Evolutionary conservation across 2,888 invertebrate species (phyloP).

Genomic region (Stenodema calcarata): DNA sequence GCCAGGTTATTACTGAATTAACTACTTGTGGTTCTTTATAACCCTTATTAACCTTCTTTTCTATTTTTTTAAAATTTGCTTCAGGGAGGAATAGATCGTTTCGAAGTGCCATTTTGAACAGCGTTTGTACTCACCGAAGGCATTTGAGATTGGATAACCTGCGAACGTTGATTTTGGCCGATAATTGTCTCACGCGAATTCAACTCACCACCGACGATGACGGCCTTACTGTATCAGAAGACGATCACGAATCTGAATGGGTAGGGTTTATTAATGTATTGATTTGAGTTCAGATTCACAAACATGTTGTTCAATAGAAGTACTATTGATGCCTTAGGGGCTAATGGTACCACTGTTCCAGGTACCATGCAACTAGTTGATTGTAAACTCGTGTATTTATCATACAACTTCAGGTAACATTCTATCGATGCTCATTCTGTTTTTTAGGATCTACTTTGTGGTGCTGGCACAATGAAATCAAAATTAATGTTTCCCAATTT

Average conservation of each 20-base stretch:
- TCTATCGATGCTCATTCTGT: not conserved
- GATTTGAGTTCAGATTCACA: too few species aligned
- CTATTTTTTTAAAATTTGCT: too few species aligned
- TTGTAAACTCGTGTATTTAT: too few species aligned
- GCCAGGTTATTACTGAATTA: too few species aligned
- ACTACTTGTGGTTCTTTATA: too few species aligned
- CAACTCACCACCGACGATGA: conserved; percentile 83
- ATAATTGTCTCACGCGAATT: conserved; percentile 82
- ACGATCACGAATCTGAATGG: conserved; percentile 68
- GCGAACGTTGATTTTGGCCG: conserved; percentile 82
- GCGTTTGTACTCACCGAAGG: conserved; percentile 84
- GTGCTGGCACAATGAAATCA: conserved; percentile 66
- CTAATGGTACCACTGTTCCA: too few species aligned
- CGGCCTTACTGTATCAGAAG: conserved; percentile 62
- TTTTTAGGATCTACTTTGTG: conserved; percentile 56
- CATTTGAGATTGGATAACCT: conserved; percentile 83
- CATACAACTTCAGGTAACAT: too few species aligned
- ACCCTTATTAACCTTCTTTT: too few species aligned
- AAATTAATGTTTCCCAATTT: conserved; percentile 89
- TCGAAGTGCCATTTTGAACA: conserved; percentile 75
- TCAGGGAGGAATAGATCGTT: conserved; percentile 66
- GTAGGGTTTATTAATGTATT: conserved; percentile 60
- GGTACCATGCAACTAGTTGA: too few species aligned
- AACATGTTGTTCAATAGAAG: not conserved
- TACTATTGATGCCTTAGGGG: not conserved